Base-by-base conservation (phyloP, 2,888 invertebrate genomes). In the Physocephala rufipes region DNA sequence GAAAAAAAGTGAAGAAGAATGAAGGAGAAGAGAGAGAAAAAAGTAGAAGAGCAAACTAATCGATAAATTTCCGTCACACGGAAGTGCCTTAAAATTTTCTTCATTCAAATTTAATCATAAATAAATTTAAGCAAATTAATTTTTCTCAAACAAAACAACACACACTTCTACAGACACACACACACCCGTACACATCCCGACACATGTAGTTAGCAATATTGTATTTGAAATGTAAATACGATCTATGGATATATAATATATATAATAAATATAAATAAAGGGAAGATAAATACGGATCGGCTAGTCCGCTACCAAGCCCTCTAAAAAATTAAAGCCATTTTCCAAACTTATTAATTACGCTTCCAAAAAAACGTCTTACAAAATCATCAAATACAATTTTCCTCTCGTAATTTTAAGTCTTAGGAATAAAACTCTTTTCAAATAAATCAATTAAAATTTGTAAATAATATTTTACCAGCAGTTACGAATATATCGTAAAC, bases 21-120 rank as follows among this genome's bases (percentile, higher is more conserved):
- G 64, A 58, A 21, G n/a, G 62, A 66, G 45, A 64, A 58, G 13
- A 62, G 67, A 63, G 51, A 21, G 28, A 4, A 19, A 19, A 55
- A 58, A 16, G 66, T 67, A 63, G 51, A 21, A 45, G 9, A 19
- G 21, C n/a, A 62, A 21, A 53, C 19, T 28, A 15, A 71, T 51
- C 45, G 21, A 55, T 65, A 75, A 81, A 82, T 85, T 85, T 85
- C 85, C 85, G 85, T 85, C 85, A 81, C 83, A 85, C 84, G 85
- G 85, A 85, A 82, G 85, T 85, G 85, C 85, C 85, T 85, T 85
- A 85, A 76, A 55, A 67, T 68, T 68, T 51, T 62, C 53, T 55
- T 19, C 58, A 58, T 43, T 55, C n/a, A 45, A 58, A 70, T 15
- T 24, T 26, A 58, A 58, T 21, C 28, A 30, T 2, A 63, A 62